Conservation (phyloP, 2,113 vertebrate species). For the Otis tarda region DNA sequence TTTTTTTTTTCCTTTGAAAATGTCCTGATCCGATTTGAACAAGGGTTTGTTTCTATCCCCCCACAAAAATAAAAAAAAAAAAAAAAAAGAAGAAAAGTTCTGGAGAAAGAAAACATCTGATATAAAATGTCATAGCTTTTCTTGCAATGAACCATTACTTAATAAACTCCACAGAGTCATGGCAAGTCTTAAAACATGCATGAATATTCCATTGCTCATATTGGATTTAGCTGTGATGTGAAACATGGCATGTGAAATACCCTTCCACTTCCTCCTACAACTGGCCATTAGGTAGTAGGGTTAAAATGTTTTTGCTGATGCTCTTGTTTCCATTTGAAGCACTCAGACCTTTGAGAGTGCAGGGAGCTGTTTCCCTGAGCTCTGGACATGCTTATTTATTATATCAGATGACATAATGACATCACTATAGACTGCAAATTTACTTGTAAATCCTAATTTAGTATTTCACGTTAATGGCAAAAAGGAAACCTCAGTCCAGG, state of each 20-base stretch:
- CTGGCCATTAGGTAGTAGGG: background rate
- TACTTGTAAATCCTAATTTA: background rate
- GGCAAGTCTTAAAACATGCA: background rate
- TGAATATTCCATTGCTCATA: background rate
- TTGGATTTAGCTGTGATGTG: background rate
- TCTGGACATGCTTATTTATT: background rate
- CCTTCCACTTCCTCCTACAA: background rate
- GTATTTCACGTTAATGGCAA: background rate
- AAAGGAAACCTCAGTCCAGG: background rate
- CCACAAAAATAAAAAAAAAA: background rate
- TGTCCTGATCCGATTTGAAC: background rate
- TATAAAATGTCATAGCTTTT: background rate
- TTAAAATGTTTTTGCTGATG: background rate
- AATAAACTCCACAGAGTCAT: background rate
- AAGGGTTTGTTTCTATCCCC: accelerated
- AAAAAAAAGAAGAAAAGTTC: background rate
- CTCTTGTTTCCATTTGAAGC: background rate
- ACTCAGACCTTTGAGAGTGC: background rate
- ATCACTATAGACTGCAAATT: background rate
- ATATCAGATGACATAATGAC: background rate
- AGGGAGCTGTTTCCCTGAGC: background rate
- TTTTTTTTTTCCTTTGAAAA: background rate
- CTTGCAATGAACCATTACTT: background rate
- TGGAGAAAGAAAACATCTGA: background rate
- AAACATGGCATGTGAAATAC: background rate